Percentiles rank a stretch among this genome's conserved stretches.
Evolutionary conservation across 2,113 vertebrate species (phyloP).

Genomic region (Scartelaos histophorus): DNA sequence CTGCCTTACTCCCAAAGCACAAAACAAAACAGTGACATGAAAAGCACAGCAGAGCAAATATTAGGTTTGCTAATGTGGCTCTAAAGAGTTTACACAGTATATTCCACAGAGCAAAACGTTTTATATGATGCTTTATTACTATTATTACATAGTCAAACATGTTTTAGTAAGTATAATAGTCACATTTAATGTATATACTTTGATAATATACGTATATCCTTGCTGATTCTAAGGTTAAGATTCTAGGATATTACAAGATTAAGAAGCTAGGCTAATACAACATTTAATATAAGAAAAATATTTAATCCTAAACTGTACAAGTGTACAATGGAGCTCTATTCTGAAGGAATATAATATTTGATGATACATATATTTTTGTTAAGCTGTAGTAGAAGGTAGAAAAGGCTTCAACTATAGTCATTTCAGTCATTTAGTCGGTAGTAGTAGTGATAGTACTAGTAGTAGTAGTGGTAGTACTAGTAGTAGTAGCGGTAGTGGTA

Average conservation of each 20-base stretch:
- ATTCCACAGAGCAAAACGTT: neutral
- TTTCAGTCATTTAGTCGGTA: too few relatives aligned
- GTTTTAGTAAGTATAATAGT: neutral
- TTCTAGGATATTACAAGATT: neutral
- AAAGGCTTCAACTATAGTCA: too few relatives aligned
- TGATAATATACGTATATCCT: too few relatives aligned
- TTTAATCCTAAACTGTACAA: too few relatives aligned
- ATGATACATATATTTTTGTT: too few relatives aligned
- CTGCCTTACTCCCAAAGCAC: slow-evolving; percentile 20
- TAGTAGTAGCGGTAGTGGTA: too few relatives aligned
- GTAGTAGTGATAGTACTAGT: too few relatives aligned
- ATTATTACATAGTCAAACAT: neutral
- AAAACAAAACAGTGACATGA: slow-evolving; percentile 29
- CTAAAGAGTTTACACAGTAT: slow-evolving; percentile 1
- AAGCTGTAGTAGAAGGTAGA: too few relatives aligned
- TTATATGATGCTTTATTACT: neutral
- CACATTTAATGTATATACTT: neutral
- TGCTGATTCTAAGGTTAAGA: neutral
- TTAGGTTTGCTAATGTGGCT: slow-evolving; percentile 1
- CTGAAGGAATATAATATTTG: neutral
- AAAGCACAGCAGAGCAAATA: slow-evolving; percentile 10
- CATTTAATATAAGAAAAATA: too few relatives aligned
- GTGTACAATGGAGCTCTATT: too few relatives aligned
- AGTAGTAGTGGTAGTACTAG: too few relatives aligned
- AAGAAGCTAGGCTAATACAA: too few relatives aligned